Percentiles rank a stretch among this genome's conserved stretches.
These are phyloP conservation scores for Atrichornis clamosus DNA, from an alignment of 2,113 vertebrate genomes.

Conservation along the genomic window DNA sequence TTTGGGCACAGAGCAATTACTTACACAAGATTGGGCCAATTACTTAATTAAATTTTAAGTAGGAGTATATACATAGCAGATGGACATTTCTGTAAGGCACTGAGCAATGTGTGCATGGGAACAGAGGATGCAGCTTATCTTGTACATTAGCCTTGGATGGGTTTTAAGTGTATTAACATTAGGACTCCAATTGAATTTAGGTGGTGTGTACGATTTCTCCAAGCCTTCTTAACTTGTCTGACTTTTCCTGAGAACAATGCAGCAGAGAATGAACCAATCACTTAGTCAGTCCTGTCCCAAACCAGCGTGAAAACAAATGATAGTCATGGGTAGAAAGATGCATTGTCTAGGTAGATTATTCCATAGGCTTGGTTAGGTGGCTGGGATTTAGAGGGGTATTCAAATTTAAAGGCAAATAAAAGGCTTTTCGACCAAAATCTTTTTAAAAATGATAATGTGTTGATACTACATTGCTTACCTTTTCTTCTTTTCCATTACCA, in stretches of 20 bases:
- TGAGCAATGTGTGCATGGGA: slow-evolving; percentile 4
- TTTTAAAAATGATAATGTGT: not conserved
- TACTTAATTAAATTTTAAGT: slow-evolving; percentile 50
- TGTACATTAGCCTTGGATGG: not conserved
- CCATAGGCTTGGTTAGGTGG: not conserved
- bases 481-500: not conserved
- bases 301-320: not conserved
- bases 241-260: not conserved
- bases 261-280: not conserved
- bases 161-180: slow-evolving; percentile 11
- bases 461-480: not conserved
- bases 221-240: not conserved
- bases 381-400: not conserved
- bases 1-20: slow-evolving; percentile 45
- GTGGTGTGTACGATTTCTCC: not conserved
- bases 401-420: not conserved
- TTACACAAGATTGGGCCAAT: not conserved
- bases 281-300: not conserved
- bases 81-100: slow-evolving; percentile 10
- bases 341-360: not conserved
- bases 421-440: not conserved
- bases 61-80: not conserved
- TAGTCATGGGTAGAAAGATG: not conserved
- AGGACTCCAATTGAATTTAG: not conserved
- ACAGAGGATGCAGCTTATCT: not conserved